Base-by-base conservation (phyloP, 2,888 invertebrate genomes). In the Cataglyphis livida region DNA sequence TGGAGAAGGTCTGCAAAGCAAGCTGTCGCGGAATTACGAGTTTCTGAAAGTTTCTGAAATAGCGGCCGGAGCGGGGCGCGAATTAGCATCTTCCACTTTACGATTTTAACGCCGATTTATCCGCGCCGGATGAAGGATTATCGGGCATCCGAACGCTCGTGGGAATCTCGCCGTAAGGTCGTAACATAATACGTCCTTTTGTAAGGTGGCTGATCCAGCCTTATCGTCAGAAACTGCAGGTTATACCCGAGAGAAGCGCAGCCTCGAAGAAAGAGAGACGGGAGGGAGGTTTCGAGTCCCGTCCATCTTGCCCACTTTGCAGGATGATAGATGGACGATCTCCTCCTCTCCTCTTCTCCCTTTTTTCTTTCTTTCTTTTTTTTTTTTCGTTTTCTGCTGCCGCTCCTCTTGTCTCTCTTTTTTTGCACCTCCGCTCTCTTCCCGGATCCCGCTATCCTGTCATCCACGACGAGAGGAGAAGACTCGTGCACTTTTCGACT, bases 281-380 rank as follows among this genome's bases (percentile, higher is more conserved):
- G 87, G 79, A 90, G 81, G 87, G 79, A 90, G 92, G 88, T 91
- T 91, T 89, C 85, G 86, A 91, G 89, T 87, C 88, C 86, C 88
- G 88, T 89, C 84, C 84, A 88, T 92, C 93, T 84, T 88, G 87
- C 85, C 91, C 91, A 91, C 92, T 92, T 92, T 90, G 82, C 87
- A 48, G 84, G 88, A 91, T 93, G 92, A 93, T 93, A 90, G 93
- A 92, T 92, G 91, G 90, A 88, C 86, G 85, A 81, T 84, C 78
- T 78, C 81, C 85, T 82, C 74, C 87, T 68, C 57, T 68, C 57
- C 65, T 81, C 71, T 61, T 68, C 64, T n/a, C 18, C 62, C 57
- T 64, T 70, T 54, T 35, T 41, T 41, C 48, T 65, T 57, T 59
- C 35, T 51, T 38, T 28, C 28, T 28, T 28, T 28, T 28, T 28